These are phyloP conservation scores for Phenganax subtilis DNA, from an alignment of 92 coral and sea anemone genomes.

Conservation along the genomic window DNA sequence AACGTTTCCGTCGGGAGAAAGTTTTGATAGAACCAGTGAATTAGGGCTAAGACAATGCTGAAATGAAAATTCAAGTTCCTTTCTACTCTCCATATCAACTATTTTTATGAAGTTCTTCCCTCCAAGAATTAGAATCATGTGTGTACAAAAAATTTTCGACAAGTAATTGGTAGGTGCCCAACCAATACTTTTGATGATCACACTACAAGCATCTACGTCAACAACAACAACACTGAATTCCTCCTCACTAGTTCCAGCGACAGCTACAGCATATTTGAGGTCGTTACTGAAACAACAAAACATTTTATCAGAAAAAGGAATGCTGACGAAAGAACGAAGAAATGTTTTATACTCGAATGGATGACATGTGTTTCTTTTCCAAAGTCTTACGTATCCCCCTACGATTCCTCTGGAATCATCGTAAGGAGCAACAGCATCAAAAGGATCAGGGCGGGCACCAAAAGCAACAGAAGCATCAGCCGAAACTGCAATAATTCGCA, in stretches of 20 bases:
- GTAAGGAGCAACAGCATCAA: neutral
- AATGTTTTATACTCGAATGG: no score
- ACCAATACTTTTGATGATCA: no score
- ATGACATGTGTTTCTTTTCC: no score
- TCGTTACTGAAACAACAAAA: no score
- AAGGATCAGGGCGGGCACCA: neutral
- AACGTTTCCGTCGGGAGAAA: neutral
- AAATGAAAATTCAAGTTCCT: neutral
- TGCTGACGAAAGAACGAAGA: no score
- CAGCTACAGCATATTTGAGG: no score
- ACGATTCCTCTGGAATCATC: neutral
- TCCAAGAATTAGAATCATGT: neutral
- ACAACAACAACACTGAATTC: no score
- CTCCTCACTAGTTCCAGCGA: no score
- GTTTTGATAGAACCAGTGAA: neutral
- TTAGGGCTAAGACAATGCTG: neutral
- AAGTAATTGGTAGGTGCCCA: neutral
- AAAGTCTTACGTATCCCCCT: no score
- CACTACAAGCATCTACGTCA: no score
- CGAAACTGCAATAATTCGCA: neutral
- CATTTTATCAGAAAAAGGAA: no score
- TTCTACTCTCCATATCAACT: neutral
- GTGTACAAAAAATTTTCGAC: neutral
- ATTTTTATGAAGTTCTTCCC: neutral
- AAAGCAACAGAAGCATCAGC: neutral